A percentile compares a stretch with the other conserved stretches of the same genome.
Conservation (phyloP, 2,888 invertebrate genomes). For the Limenitis camilla region DNA sequence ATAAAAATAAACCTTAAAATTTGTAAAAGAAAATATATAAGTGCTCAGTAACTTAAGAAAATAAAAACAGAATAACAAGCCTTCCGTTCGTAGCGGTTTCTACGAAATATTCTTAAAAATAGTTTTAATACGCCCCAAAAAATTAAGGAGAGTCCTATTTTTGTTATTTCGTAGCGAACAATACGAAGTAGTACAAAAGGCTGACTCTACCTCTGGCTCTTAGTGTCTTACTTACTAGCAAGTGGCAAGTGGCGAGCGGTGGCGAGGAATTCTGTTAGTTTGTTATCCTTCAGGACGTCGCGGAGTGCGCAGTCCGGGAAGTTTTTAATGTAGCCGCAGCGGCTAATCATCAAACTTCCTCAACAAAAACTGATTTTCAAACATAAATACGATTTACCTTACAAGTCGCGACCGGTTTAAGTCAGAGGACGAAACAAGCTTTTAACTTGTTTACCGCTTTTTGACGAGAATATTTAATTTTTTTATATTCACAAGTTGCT, state of each 20-base stretch:
- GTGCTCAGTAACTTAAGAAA: too few species aligned
- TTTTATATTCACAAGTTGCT: too few species aligned
- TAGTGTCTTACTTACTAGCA: background rate
- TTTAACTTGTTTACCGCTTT: background rate
- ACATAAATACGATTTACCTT: background rate
- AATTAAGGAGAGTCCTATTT: constrained; percentile 7
- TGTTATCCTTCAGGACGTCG: background rate
- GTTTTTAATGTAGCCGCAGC: constrained; percentile 4
- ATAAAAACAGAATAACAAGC: too few species aligned
- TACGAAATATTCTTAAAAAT: constrained; percentile 2
- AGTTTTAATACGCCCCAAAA: constrained; percentile 15
- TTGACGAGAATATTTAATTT: too few species aligned
- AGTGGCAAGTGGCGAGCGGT: background rate
- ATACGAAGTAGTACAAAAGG: constrained; percentile 12
- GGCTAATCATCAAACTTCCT: constrained; percentile 3
- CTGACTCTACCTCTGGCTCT: background rate
- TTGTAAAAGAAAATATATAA: too few species aligned
- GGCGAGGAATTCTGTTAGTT: background rate
- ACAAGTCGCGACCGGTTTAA: background rate
- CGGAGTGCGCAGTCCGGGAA: background rate
- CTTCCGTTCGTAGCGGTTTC: too few species aligned
- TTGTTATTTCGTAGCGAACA: constrained; percentile 14
- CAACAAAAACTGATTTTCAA: background rate
- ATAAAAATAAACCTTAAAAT: too few species aligned
- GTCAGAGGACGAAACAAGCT: background rate